Evolutionary conservation across 2,113 vertebrate species (phyloP), one percentile per base, ranked within the genome.

Genomic region (Leuciscus idus): DNA sequence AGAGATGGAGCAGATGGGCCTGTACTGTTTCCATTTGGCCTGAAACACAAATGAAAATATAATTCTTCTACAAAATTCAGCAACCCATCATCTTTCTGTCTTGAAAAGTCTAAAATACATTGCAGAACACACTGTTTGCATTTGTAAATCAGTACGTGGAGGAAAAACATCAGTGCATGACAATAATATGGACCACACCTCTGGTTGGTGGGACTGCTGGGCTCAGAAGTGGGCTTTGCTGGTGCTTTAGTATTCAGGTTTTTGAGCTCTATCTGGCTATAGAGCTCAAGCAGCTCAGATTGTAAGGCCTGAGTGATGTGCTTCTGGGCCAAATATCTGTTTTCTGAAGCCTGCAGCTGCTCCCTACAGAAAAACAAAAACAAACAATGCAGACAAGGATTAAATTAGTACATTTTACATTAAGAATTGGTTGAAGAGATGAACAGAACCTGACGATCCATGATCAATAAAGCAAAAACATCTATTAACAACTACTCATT

Each of bases 261-360:
- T 21, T 94, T 93, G 76, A 94, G 95, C 90, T 97, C 96, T 83
- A 98, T 30, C 64, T 93, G 94, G 82, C 97, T 93, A 87, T 98
- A 97, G n/a, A 99, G 93, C 66, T 97, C 94, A 36, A 98, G 92
- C 89, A 98, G 96, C 93, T 99, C 95, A 1, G 95, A 87, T 90
- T 99, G 97, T 78, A 99, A 96, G 0, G 91, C 92, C 88, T 96
- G 97, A 0, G 93, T 93, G 87, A 98, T 92, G 86, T 93, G 93
- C 43, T 96, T 96, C 92, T 99, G 96, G 4, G 95, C 95, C 9
- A 92, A 93, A 70, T 97, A 97, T 79, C 95, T 94, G 88, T 95
- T 95, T 88, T 99, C 96, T 0, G 96, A 97, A 0, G 97, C 97
- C 81, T 95, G 92, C 84, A 98, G 92, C 93, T 99, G 96, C 19